Percentiles rank a stretch among this genome's conserved stretches.
phyloP scores from a whole-genome alignment of 2,113 vertebrate species.

The Salvelinus fontinalis region DNA sequence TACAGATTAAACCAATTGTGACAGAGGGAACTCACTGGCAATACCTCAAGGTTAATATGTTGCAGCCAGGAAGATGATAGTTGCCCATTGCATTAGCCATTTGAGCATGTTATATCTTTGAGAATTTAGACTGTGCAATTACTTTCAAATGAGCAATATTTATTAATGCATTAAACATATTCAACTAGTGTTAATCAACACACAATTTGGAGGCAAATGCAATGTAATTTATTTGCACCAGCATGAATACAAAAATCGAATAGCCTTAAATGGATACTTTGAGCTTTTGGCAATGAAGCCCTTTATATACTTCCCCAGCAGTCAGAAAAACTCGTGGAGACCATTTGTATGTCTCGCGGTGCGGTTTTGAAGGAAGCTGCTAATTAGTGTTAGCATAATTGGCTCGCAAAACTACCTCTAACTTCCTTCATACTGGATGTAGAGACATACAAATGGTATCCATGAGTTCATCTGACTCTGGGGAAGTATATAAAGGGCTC shows the following conservation, averaged over 20 bases:
- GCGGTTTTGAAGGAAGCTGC: no score
- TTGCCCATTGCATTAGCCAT: background rate
- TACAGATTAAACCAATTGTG: background rate
- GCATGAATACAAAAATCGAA: background rate
- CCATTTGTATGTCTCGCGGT: no score
- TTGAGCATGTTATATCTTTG: background rate
- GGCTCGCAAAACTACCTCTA: no score
- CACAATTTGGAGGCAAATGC: slow-evolving; percentile 1
- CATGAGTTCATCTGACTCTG: no score
- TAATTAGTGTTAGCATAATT: no score
- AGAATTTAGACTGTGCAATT: background rate
- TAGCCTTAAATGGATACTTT: no score
- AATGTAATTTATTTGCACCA: background rate
- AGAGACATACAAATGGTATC: no score
- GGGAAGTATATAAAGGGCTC: no score
- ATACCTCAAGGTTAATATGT: background rate
- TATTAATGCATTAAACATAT: background rate
- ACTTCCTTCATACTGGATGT: no score
- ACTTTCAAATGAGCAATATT: background rate
- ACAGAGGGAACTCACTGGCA: background rate
- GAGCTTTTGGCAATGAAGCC: no score
- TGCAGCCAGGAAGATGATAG: background rate
- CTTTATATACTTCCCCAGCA: no score
- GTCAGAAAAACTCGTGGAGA: no score
- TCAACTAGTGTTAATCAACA: background rate